Conservation (phyloP, 2,797 vertebrate species). For the Pteropus rufus region DNA sequence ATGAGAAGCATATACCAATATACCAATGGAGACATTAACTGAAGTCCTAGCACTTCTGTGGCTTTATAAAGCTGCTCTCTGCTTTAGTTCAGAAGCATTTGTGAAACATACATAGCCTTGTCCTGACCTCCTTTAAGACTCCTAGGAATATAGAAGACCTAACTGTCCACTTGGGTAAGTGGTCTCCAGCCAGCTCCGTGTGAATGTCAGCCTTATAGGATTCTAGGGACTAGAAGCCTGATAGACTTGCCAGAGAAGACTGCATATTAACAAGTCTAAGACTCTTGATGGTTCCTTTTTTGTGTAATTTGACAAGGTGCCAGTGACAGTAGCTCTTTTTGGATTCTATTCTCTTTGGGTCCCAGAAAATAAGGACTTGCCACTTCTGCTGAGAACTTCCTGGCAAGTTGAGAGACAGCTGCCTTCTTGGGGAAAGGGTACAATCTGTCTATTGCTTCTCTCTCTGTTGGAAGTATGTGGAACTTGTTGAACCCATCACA, state of each 20-base stretch:
- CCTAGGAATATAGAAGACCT: background rate
- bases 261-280: background rate
- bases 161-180: background rate
- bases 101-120: background rate
- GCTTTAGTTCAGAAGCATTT: background rate
- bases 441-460: background rate
- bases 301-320: background rate
- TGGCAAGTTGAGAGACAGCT: background rate
- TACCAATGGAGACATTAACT: background rate
- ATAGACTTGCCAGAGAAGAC: background rate
- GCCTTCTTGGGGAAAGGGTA: background rate
- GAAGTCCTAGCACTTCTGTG: background rate
- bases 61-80: background rate
- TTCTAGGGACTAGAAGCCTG: background rate
- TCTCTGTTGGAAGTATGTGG: background rate
- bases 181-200: background rate
- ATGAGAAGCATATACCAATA: background rate
- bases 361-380: background rate
- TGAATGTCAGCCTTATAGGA: background rate
- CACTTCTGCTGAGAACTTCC: constrained; percentile 9
- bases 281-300: background rate
- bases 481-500: constrained; percentile 52
- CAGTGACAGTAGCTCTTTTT: background rate
- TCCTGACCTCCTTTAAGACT: background rate
- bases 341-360: background rate